Evolutionary conservation across 2,888 invertebrate genomes (phyloP), one percentile per base, ranked within the genome.

Genomic region (Boloria selene): DNA sequence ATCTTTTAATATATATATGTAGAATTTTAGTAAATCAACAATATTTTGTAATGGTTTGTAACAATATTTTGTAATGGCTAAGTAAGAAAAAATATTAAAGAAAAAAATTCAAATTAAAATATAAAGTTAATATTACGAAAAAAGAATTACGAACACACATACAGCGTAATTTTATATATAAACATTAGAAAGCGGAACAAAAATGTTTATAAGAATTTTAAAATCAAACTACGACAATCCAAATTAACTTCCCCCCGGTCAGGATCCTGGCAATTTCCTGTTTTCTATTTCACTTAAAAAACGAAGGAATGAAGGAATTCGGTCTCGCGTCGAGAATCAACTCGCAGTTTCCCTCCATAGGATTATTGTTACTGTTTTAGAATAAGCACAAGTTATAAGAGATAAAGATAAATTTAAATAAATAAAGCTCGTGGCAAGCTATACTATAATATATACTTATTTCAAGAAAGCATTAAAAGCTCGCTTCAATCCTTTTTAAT

Each of bases 321-420:
- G 61, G 75, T 77, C 77, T 78, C 76, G 80, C 78, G 83, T 79
- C 79, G 80, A 75, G 76, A 77, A 80, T 78, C 81, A 79, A 76
- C 78, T 73, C 77, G 78, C 79, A 79, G 78, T 80, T 80, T 77
- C 81, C 82, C 80, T 78, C 79, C 77, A 77, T 76, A 75, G 75
- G 79, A 83, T 81, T 78, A 72, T 67, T 73, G 72, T 76, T 74
- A 77, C 72, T 74, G 74, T 61, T 22, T 22, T 13, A 60, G 70
- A 59, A 26, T 66, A 77, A 77, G 73, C 66, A 26, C 67, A 77
- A 77, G 73, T 67, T 65, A 67, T 18, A 61, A 50, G 68, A 63
- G 60, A 22, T 38, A 44, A 22, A 51, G 51, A 7, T 7, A 38
- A 38, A 38, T 10, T 38, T 38, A 10, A 10, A 38, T 31, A 31